Evolutionary conservation across 30 jellyfish, hydroid and myxozoan species (phyloP), one percentile per base, ranked within the genome.

Genomic region (Rhopilema esculentum): DNA sequence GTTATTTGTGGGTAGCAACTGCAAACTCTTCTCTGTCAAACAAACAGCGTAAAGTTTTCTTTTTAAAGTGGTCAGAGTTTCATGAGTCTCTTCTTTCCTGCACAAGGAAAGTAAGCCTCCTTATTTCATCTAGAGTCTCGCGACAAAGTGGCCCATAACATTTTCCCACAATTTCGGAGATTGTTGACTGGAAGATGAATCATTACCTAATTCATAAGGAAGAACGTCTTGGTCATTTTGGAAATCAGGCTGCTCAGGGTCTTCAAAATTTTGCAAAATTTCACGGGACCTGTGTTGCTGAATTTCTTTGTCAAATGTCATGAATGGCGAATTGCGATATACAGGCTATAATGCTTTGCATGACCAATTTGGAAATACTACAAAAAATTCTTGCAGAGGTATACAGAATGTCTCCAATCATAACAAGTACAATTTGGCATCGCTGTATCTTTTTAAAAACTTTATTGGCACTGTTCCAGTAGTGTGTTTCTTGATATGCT

Each of bases 301-400:
- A 32, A 23, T 31, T 16, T 70, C 81, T 75, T 49, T 49, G 21
- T 79, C 89, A 49, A 79, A 22, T 63, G 85, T 79, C 89, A 79
- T 16, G 53, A 79, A 79, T 8, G 89, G 89, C 30, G 89, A 79
- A n/a, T 79, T 79, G 17, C 57, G 30, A 63, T 79, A 79, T 16
- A 53, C n/a, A 20, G 89, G 62, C 33, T 84, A 79, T 57, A 79
- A 62, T 16, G 62, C 65, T 16, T 79, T 25, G 84, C 84, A 79
- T 1, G 64, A 21, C 84, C 85, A 79, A 23, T 4, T 51, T n/a
- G 63, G 89, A 63, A 0, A 79, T 6, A 79, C 73, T 40, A 52
- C 68, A 57, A 79, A 53, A 79, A 79, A 79, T 79, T 84, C 66
- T 79, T 79, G 79, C 89, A 79, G 12, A 31, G 89, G 53, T 79